Percentiles rank a stretch among this genome's conserved stretches.
phyloP scores from a whole-genome alignment of 2,888 invertebrate species.

The Eumerus sabulonum region DNA sequence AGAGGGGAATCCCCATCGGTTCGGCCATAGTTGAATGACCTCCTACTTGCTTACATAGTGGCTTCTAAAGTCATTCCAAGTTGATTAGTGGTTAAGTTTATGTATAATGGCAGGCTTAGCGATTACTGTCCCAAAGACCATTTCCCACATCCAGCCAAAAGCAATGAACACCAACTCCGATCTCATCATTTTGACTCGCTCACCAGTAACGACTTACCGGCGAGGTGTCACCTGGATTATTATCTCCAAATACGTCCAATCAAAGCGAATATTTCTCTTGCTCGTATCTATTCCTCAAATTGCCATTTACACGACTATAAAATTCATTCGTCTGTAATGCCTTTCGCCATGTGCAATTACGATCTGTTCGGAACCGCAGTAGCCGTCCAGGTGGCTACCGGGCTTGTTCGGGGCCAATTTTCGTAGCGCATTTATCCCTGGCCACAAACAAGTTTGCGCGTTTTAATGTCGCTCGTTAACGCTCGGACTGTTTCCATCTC shows the following conservation, averaged over 20 bases:
- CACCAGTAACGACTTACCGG: constrained; percentile 15
- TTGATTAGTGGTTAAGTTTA: too few species aligned
- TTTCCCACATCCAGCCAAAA: background rate
- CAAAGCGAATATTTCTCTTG: constrained; percentile 32
- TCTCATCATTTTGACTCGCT: constrained; percentile 17
- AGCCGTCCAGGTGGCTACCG: constrained; percentile 34
- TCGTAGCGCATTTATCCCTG: background rate
- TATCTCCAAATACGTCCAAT: constrained; percentile 48
- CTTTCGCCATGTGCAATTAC: constrained; percentile 22
- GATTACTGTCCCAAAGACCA: background rate
- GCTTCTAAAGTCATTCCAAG: too few species aligned
- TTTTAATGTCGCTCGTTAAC: constrained; percentile 9
- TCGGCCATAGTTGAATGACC: too few species aligned
- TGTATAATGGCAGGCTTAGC: too few species aligned
- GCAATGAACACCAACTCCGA: background rate
- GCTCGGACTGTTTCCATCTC: too few species aligned
- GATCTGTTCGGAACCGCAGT: constrained; percentile 34
- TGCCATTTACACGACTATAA: too few species aligned
- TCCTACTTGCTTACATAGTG: too few species aligned
- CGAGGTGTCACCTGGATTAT: constrained; percentile 46
- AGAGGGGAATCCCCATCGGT: too few species aligned
- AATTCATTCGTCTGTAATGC: constrained; percentile 2
- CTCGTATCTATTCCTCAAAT: constrained; percentile 12
- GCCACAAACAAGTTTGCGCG: constrained; percentile 48
- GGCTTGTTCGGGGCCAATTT: background rate